Evolutionary conservation across 2,113 vertebrate genomes (phyloP).

Genomic region (Beaufortia kweichowensis): DNA sequence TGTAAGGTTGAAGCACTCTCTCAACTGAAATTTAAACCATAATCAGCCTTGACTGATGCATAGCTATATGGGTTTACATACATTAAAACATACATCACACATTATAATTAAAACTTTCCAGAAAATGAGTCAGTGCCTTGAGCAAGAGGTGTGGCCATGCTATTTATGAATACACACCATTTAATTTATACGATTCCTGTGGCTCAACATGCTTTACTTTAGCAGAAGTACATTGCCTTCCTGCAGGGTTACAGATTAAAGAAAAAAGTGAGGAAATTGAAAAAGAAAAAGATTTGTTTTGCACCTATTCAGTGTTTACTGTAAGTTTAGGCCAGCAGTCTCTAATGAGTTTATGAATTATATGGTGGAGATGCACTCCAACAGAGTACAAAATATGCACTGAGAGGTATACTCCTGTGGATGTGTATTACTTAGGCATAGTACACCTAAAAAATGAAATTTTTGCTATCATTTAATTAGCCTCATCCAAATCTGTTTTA

Average conservation of each 20-base stretch:
- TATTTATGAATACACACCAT: background rate
- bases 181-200: background rate
- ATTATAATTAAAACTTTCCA: conserved; percentile 48
- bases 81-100: background rate
- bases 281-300: background rate
- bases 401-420: background rate
- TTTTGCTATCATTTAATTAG: too few species aligned
- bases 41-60: background rate
- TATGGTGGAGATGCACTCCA: background rate
- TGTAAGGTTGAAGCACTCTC: conserved; percentile 1
- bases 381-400: background rate
- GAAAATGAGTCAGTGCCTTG: conserved; percentile 40
- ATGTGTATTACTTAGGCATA: background rate
- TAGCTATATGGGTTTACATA: conserved; percentile 41
- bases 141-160: background rate
- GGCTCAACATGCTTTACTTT: background rate
- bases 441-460: too few species aligned
- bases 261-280: background rate
- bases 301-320: background rate
- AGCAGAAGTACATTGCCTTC: background rate
- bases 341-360: conserved; percentile 8
- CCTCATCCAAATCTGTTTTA: too few species aligned
- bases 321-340: background rate
- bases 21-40: background rate
- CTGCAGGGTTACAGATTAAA: conserved; percentile 13